These are phyloP conservation scores for Euclidia mi DNA, from an alignment of 2,888 invertebrate genomes.

Conservation along the genomic window DNA sequence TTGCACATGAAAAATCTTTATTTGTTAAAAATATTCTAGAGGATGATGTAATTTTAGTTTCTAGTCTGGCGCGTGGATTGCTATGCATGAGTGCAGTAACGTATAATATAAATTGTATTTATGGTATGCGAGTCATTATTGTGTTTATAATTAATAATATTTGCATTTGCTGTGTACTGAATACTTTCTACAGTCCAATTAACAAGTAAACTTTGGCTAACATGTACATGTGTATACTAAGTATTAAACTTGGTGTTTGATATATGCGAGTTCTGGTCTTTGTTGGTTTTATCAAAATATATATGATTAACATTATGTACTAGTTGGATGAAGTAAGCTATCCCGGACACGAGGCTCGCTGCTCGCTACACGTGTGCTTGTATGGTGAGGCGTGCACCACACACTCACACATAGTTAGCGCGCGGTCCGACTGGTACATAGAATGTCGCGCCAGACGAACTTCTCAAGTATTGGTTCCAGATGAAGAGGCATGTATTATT, in stretches of 20 bases:
- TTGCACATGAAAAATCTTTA: slow-evolving; percentile 65
- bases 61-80: slow-evolving; percentile 55
- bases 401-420: no score
- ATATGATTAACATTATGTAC: not conserved
- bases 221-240: not conserved
- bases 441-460: slow-evolving; percentile 51
- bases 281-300: not conserved
- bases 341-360: not conserved
- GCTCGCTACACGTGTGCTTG: no score
- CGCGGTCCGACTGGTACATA: not conserved
- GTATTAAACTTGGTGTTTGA: no score
- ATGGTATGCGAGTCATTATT: slow-evolving; percentile 18
- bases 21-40: slow-evolving; percentile 59
- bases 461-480: slow-evolving; percentile 59
- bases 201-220: slow-evolving; percentile 3
- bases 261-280: slow-evolving; percentile 5
- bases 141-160: slow-evolving; percentile 17
- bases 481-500: slow-evolving; percentile 71
- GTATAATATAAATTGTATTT: slow-evolving; percentile 11
- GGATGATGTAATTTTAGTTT: slow-evolving; percentile 55
- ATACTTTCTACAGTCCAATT: slow-evolving; percentile 6
- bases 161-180: slow-evolving; percentile 29
- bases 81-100: slow-evolving; percentile 23
- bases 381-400: no score
- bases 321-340: not conserved